These are phyloP conservation scores for Drosophila parvula DNA, from an alignment of 1,140 invertebrate species.

Conservation along the genomic window DNA sequence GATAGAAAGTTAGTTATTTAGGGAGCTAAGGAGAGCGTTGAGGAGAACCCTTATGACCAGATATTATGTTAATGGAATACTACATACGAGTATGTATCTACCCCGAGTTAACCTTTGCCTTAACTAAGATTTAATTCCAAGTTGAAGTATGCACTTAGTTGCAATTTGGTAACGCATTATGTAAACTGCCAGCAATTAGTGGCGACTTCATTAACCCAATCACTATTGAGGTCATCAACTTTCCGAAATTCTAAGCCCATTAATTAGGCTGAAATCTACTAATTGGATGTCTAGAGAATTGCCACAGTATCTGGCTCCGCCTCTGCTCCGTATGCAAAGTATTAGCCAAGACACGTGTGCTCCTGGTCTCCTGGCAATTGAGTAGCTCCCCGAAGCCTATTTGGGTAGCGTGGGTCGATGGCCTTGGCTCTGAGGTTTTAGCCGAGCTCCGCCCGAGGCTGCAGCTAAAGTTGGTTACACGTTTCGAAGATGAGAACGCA, in stretches of 20 bases:
- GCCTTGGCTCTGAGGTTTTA: not conserved
- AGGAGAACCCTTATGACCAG: too few relatives aligned
- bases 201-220: conserved; percentile 62
- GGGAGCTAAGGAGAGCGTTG: too few relatives aligned
- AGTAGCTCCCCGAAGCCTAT: conserved; percentile 25
- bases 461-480: conserved; percentile 10
- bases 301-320: conserved; percentile 1
- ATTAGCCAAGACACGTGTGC: conserved; percentile 48
- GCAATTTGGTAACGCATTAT: conserved; percentile 9
- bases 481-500: conserved; percentile 26
- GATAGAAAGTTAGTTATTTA: too few relatives aligned
- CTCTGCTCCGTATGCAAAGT: conserved; percentile 36
- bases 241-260: conserved; percentile 19
- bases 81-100: not conserved
- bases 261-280: conserved; percentile 42
- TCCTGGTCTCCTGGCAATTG: conserved; percentile 43
- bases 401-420: conserved; percentile 2
- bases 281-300: conserved; percentile 44
- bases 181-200: conserved; percentile 30
- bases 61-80: too few relatives aligned
- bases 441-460: conserved; percentile 11
- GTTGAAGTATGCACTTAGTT: not conserved
- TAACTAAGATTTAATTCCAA: not conserved
- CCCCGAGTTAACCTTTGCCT: too few relatives aligned
- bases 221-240: conserved; percentile 37